Conservation (phyloP, 2,797 vertebrate species). For the Hyperoplus immaculatus region DNA sequence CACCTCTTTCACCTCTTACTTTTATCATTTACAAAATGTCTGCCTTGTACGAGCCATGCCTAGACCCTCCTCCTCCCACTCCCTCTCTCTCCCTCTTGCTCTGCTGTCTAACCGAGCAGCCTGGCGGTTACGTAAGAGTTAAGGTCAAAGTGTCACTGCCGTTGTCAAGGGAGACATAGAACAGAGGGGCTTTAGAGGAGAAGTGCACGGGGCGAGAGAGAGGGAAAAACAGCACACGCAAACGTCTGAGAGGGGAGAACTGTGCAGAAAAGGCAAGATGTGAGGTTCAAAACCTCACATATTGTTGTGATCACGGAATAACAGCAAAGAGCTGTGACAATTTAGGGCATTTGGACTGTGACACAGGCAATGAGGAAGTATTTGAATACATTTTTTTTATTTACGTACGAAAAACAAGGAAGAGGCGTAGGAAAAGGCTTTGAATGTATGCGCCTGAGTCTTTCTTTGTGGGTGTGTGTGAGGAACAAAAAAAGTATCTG, state of each 20-base stretch:
- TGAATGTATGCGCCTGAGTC: conserved; percentile 8
- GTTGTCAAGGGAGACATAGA: conserved; percentile 83
- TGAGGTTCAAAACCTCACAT: conserved; percentile 5
- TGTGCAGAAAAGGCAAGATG: conserved; percentile 15
- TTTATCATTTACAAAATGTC: conserved; percentile 77
- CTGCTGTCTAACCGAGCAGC: conserved; percentile 58
- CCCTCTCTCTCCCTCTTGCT: conserved; percentile 32
- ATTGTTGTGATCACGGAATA: conserved; percentile 13
- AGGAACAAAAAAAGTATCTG: conserved; percentile 55
- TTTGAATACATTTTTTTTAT: conserved; percentile 21
- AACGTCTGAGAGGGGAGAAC: conserved; percentile 10
- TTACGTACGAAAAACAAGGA: conserved; percentile 20
- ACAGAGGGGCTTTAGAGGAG: conserved; percentile 71
- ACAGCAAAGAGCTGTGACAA: conserved; percentile 14
- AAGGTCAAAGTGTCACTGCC: conserved; percentile 84
- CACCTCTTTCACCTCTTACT: conserved; percentile 55
- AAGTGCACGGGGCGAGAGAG: conserved; percentile 42
- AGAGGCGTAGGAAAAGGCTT: conserved; percentile 34
- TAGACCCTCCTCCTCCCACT: conserved; percentile 36
- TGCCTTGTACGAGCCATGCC: conserved; percentile 56
- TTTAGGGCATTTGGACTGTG: conserved; percentile 2
- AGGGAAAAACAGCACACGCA: conserved; percentile 25
- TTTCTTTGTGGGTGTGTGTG: conserved; percentile 13
- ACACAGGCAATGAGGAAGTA: conserved; percentile 25
- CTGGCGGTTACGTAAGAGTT: conserved; percentile 79